Base-by-base conservation (phyloP, 2,888 invertebrate genomes). In the Dolichomitus sp. region DNA sequence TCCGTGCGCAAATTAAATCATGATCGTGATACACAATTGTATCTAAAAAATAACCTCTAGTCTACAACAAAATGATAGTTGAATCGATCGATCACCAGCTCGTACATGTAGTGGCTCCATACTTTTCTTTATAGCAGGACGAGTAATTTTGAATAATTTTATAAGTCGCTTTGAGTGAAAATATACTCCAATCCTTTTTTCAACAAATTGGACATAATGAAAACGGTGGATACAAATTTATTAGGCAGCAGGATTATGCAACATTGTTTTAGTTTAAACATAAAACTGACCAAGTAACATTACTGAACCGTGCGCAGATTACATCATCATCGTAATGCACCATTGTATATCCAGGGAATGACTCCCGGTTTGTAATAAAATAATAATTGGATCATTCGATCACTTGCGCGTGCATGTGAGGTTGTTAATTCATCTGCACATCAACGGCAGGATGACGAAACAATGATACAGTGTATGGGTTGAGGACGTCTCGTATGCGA, bases 301-400 rank as follows among this genome's bases (percentile, higher is more conserved):
- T 33, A 33, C n/a, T 30, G 14, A 57, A 33, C 57, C 57, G 14
- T n/a, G 7, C 30, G 7, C 14, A 57, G 57, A 57, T 57, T 57
- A 30, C 57, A 33, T 33, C 14, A 33, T 57, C 5, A 33, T 33
- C 7, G 7, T 14, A 6, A n/a, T 33, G n/a, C 2, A 27, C 7
- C 14, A 27, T 54, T 57, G 57, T 57, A 7, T n/a, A n/a, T 33
- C 9, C 14, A 57, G 14, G n/a, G n/a, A 33, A 33, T 57, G 33
- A 6, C 12, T 54, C 14, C 7, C 33, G 57, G 14, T 30, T 14
- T 33, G 6, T 9, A n/a, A 33, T 33, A 33, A 33, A 33, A 33
- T n/a, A 5, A 19, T 52, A 50, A 52, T 68, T 52, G 30, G 11
- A 52, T 52, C 37, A n/a, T 37, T 52, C 52, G 19, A 52, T 37